phyloP scores from a whole-genome alignment of 2,797 vertebrate genomes.

The Helarctos malayanus region DNA sequence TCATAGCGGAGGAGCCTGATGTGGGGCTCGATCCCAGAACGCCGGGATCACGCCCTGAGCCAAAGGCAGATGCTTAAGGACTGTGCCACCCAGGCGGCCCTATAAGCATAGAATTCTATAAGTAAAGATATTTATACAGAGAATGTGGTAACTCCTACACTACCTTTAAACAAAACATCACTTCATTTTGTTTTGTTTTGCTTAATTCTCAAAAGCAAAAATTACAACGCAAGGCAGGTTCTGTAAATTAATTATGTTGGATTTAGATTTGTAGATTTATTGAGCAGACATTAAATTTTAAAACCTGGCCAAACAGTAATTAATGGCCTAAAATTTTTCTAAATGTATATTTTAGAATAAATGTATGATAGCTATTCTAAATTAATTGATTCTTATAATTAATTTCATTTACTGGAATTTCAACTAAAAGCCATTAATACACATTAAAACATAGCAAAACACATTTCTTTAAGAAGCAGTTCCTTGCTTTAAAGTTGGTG shows the following conservation, averaged over 20 bases:
- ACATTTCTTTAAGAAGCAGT: slow-evolving; percentile 43
- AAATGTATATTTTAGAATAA: slow-evolving; percentile 44
- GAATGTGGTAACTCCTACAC: slow-evolving; percentile 64
- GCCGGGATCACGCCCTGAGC: too few relatives aligned
- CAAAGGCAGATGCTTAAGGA: too few relatives aligned
- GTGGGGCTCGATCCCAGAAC: too few relatives aligned
- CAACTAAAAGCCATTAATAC: slow-evolving; percentile 52
- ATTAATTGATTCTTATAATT: slow-evolving; percentile 74
- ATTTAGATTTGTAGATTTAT: slow-evolving; percentile 57
- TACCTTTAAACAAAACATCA: slow-evolving; percentile 78
- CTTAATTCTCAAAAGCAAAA: slow-evolving; percentile 80
- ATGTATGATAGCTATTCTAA: not conserved
- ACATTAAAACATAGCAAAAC: not conserved
- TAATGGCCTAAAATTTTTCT: not conserved
- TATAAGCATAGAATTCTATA: not conserved
- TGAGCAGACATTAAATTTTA: slow-evolving; percentile 61
- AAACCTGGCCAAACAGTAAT: slow-evolving; percentile 1
- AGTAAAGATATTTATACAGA: slow-evolving; percentile 4
- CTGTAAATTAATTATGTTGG: slow-evolving; percentile 75
- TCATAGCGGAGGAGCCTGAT: too few relatives aligned
- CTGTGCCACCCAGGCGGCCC: too few relatives aligned
- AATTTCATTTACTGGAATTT: slow-evolving; percentile 61
- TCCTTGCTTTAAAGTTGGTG: slow-evolving; percentile 47
- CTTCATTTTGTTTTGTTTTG: slow-evolving; percentile 79
- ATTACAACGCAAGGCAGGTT: slow-evolving; percentile 77